Evolutionary conservation across 1,140 invertebrate genomes (phyloP).

Genomic region (Pachyrhynchus sulphureomaculatus): DNA sequence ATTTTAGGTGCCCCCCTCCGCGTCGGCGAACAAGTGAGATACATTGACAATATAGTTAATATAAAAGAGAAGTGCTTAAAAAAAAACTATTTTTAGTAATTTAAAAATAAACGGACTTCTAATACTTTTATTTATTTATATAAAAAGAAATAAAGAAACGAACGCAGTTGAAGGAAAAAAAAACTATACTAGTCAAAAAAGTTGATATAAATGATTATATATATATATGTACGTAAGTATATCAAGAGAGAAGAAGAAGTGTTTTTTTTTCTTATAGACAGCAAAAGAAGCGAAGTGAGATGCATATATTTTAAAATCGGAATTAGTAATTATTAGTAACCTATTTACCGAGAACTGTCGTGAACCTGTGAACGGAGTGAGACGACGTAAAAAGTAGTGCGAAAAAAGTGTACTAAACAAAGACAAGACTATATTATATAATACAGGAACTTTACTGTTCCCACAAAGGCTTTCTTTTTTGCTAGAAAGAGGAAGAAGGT

Average conservation of each 20-base stretch:
- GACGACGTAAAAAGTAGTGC: not conserved
- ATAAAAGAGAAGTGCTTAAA: conserved; percentile 16
- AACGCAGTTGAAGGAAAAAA: not conserved
- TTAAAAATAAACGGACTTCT: conserved; percentile 4
- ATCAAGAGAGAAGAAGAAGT: not conserved
- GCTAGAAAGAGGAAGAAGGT: not conserved
- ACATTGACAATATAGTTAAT: conserved; percentile 1
- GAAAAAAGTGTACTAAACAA: conserved; percentile 1
- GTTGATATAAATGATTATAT: not conserved
- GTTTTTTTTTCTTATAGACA: not conserved
- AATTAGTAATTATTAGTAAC: not conserved
- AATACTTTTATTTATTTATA: conserved; percentile 16
- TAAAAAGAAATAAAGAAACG: conserved; percentile 8
- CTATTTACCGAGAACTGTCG: not conserved
- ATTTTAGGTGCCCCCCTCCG: conserved; percentile 9
- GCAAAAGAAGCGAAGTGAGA: not conserved
- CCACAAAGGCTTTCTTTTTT: not conserved
- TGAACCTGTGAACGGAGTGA: not conserved
- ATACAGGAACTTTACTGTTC: not conserved
- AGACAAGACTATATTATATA: too few relatives aligned
- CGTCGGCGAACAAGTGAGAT: conserved; percentile 19
- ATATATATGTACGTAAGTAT: too few relatives aligned
- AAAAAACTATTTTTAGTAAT: conserved; percentile 8
- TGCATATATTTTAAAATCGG: not conserved
- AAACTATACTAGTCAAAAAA: conserved; percentile 3